These are phyloP conservation scores for Chlorodrepanis virens DNA, from an alignment of 2,113 vertebrate species.

Conservation along the genomic window DNA sequence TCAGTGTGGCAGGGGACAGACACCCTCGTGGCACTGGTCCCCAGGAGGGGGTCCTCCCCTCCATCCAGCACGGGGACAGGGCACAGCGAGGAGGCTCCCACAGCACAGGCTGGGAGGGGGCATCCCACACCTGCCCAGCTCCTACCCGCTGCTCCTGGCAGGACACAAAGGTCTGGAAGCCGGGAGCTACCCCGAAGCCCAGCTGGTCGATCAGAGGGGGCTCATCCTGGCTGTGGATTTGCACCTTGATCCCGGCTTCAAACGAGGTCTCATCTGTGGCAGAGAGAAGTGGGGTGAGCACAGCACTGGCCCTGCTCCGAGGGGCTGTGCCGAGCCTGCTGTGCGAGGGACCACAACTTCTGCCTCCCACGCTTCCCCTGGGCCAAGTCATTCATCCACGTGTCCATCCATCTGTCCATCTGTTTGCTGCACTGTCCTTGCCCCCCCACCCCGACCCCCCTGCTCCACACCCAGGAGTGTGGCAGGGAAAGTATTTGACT, in stretches of 20 bases:
- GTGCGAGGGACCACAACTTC: background rate
- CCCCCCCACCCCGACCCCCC: background rate
- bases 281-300: background rate
- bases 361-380: background rate
- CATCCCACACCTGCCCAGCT: background rate
- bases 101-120: background rate
- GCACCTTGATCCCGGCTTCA: conserved; percentile 97
- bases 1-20: background rate
- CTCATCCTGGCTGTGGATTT: conserved; percentile 97
- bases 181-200: conserved; percentile 95
- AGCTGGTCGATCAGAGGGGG: conserved; percentile 98
- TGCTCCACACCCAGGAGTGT: background rate
- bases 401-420: background rate
- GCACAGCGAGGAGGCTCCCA: background rate
- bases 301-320: fast-evolving
- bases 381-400: fast-evolving
- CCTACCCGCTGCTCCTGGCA: conserved; percentile 98
- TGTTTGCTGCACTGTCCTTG: background rate
- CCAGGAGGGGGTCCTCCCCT: fast-evolving
- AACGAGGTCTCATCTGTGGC: conserved; percentile 93
- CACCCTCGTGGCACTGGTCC: fast-evolving
- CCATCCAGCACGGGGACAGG: background rate
- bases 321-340: background rate
- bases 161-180: conserved; percentile 98
- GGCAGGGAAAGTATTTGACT: conserved; percentile 44